Conservation (phyloP, 2,797 vertebrate species). For the Melanotaenia nigrans region DNA sequence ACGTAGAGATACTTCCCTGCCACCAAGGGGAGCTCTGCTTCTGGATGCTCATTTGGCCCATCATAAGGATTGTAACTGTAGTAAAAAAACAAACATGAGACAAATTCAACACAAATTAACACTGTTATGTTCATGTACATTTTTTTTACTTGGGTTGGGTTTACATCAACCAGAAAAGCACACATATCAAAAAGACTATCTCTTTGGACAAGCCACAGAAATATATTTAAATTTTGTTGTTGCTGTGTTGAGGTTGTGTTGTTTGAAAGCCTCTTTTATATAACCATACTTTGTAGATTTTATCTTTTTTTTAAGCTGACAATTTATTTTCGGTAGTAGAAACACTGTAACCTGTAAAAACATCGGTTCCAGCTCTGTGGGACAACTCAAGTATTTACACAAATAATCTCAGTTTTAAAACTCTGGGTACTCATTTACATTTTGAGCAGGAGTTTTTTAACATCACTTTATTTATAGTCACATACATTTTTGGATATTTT, state of each 20-base stretch:
- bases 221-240: neutral
- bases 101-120: neutral
- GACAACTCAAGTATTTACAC: slow-evolving; percentile 40
- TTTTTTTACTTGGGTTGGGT: neutral
- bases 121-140: neutral
- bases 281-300: slow-evolving; percentile 58
- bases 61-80: slow-evolving; percentile 97
- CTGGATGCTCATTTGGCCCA: slow-evolving; percentile 97
- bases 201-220: slow-evolving; percentile 31
- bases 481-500: neutral
- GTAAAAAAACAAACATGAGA: slow-evolving; percentile 17
- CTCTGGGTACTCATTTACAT: slow-evolving; percentile 5
- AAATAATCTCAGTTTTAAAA: slow-evolving; percentile 1
- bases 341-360: slow-evolving; percentile 64
- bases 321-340: slow-evolving; percentile 65
- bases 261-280: slow-evolving; percentile 55
- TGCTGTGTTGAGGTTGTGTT: slow-evolving; percentile 9
- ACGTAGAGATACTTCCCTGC: slow-evolving; percentile 98
- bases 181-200: neutral
- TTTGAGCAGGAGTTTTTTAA: slow-evolving; percentile 9
- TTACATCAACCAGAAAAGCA: slow-evolving; percentile 20
- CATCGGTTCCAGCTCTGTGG: slow-evolving; percentile 32
- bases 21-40: slow-evolving; percentile 96
- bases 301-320: slow-evolving; percentile 62
- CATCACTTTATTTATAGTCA: slow-evolving; percentile 4